These are phyloP conservation scores for Patiria pectinifera DNA, from an alignment of 53 echinoderm and acorn worm genomes.

Conservation along the genomic window DNA sequence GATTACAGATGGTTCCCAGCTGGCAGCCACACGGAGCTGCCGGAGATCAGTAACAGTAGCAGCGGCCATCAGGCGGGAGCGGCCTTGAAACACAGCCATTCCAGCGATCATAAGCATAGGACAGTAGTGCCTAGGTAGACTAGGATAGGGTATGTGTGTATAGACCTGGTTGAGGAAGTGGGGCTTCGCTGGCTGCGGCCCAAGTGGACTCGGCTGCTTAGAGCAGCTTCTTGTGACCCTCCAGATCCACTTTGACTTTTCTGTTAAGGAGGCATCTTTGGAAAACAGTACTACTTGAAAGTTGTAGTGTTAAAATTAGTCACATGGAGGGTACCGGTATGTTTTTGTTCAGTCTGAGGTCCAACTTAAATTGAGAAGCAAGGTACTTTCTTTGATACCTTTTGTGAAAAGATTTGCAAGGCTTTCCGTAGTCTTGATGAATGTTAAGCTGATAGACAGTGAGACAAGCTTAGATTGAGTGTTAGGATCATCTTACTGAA, in stretches of 20 bases:
- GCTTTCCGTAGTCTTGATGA: too few species aligned
- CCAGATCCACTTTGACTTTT: too few species aligned
- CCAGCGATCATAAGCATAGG: constrained; percentile 39
- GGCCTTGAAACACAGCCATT: constrained; percentile 7
- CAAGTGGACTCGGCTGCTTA: background rate
- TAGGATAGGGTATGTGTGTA: constrained; percentile 36
- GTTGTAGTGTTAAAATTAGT: too few species aligned
- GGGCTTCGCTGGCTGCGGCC: too few species aligned
- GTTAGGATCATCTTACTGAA: too few species aligned
- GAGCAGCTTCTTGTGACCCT: background rate
- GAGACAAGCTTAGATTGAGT: too few species aligned
- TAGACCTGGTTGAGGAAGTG: constrained; percentile 20
- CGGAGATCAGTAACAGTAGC: constrained; percentile 61
- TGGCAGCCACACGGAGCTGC: constrained; percentile 60
- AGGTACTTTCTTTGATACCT: too few species aligned
- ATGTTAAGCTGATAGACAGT: too few species aligned
- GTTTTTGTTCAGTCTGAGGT: too few species aligned
- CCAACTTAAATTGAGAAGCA: too few species aligned
- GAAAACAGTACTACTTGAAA: background rate
- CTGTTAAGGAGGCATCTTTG: background rate
- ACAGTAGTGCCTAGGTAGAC: constrained; percentile 50
- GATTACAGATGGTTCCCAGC: constrained; percentile 53
- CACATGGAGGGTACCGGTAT: too few species aligned
- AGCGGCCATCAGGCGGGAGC: constrained; percentile 45
- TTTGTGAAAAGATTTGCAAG: too few species aligned